Percentiles rank a stretch among this genome's conserved stretches.
Evolutionary conservation across 2,797 vertebrate genomes (phyloP).

Genomic region (Enteromius mattozi): DNA sequence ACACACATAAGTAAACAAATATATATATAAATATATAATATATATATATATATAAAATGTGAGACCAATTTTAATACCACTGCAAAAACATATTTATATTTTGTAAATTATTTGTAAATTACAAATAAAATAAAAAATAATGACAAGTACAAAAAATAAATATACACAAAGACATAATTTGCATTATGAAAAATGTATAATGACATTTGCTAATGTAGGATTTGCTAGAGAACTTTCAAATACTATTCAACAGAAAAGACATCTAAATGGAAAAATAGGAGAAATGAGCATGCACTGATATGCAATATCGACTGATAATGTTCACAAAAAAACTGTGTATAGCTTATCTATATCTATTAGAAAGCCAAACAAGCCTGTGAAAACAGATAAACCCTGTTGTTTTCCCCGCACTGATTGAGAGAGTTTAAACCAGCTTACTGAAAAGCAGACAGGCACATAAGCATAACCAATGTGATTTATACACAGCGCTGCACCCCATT

Average conservation of each 20-base stretch:
- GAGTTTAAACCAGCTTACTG: neutral
- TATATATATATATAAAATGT: no score
- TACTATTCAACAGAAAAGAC: neutral
- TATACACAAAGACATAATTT: neutral
- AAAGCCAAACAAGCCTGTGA: neutral
- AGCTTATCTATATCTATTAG: neutral
- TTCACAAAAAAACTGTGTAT: neutral
- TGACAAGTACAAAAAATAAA: neutral
- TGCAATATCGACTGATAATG: neutral
- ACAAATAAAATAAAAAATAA: neutral
- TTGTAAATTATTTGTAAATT: neutral
- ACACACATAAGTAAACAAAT: no score
- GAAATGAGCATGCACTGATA: neutral
- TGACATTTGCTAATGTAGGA: neutral
- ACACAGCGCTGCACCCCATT: conserved; percentile 5
- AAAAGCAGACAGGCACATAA: conserved; percentile 7
- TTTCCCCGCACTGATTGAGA: conserved; percentile 20
- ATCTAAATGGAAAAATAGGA: neutral
- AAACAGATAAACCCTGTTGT: neutral
- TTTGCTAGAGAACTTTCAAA: neutral
- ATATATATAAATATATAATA: no score
- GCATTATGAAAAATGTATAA: neutral
- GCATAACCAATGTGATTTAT: conserved; percentile 40
- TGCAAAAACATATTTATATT: neutral
- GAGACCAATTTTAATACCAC: neutral